Base-by-base conservation (phyloP, 2,888 invertebrate species). In the Cyrtodaria siliqua region DNA sequence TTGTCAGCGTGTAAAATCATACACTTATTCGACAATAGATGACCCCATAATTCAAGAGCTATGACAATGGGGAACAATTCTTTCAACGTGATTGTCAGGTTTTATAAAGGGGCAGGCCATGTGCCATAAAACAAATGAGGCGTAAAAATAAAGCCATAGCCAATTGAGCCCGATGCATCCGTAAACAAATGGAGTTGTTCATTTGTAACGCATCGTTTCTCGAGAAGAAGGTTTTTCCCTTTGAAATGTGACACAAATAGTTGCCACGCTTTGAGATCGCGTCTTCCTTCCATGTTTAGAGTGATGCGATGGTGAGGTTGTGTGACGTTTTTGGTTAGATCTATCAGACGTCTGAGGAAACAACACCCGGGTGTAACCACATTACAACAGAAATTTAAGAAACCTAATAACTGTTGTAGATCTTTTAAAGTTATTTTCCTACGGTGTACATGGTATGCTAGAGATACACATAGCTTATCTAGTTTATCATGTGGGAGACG, bases 1-100 rank as follows among this genome's bases (percentile, higher is more conserved):
- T 83, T 80, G 23, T 80, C 78, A 1, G 80, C 74, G 47, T 80
- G 79, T 14, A 76, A 53, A 4, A 66, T 4, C 1, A 80, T 38
- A n/a, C 76, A 47, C 26, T 18, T 24, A 24, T 56, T 56, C 38
- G 12, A 2, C 6, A 6, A 33, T 20, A 33, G 23, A 9, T 0
- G 29, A 29, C 61, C 61, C 69, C 69, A 69, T 3, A 69, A 24
- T 61, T 69, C 69, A 0, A 69, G 4, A 23, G 69, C 53, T 4
- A 69, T 18, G 2, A 69, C 55, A 18, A 62, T 52, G 2, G 62
- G 62, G 8, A 61, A 61, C 16, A 74, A 42, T 38, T 74, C 68
- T 57, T 74, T 74, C 8, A 49, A 49, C 9, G 62, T 68, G 6
- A 68, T 74, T 20, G 40, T 18, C 6, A 38, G 16, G 20, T 6